Evolutionary conservation across 2,888 invertebrate genomes (phyloP).

Genomic region (Drepanosiphum platanoidis): DNA sequence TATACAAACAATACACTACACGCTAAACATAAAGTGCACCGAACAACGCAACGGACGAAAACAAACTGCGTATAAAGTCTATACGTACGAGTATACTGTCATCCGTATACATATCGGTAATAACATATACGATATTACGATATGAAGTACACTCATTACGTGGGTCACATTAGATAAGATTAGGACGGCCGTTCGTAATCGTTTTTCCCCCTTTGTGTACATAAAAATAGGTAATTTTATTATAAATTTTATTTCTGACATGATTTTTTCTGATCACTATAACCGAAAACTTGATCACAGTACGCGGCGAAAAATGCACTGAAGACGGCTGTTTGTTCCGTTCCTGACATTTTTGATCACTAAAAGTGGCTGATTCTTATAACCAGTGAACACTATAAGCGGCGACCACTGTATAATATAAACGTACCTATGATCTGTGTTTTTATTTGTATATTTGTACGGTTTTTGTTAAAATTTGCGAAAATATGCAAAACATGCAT

Average conservation of each 20-base stretch:
- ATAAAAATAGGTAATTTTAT: too few relatives aligned
- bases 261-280: background rate
- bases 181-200: background rate
- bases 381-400: background rate
- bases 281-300: background rate
- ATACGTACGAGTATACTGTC: too few relatives aligned
- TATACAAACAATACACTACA: slow-evolving; percentile 34
- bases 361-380: slow-evolving; percentile 14
- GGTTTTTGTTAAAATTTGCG: too few relatives aligned
- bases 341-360: background rate
- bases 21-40: slow-evolving; percentile 13
- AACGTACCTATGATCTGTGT: too few relatives aligned
- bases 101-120: background rate
- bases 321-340: background rate
- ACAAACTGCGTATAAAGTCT: slow-evolving; percentile 22
- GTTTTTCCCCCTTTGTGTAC: background rate
- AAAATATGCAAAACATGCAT: too few relatives aligned
- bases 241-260: background rate
- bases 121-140: slow-evolving; percentile 25
- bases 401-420: slow-evolving; percentile 11
- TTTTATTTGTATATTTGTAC: too few relatives aligned
- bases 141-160: slow-evolving; percentile 12
- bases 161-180: slow-evolving; percentile 34
- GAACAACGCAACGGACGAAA: slow-evolving; percentile 29
- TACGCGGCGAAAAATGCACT: background rate